Evolutionary conservation across 2,888 invertebrate species (phyloP), one percentile per base, ranked within the genome.

Genomic region (Pyrgus malvae): DNA sequence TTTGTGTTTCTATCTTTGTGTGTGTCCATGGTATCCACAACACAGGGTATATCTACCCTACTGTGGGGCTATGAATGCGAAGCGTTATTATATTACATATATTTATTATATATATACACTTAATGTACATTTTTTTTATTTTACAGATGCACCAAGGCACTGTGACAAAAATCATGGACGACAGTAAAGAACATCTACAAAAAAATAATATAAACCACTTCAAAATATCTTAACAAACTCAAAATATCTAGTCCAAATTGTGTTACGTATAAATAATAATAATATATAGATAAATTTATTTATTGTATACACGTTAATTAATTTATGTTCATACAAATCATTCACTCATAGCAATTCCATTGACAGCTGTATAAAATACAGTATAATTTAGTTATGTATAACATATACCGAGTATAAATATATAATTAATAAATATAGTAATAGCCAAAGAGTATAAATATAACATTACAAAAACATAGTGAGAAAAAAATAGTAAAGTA

Each of bases 91-190:
- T n/a, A n/a, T n/a, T n/a, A n/a, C n/a, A n/a, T n/a, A n/a, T n/a
- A n/a, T n/a, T n/a, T 4, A 27, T 9, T 4, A 9, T 27, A 27
- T 27, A 27, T 27, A 8, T 4, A 8, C 3, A 21, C 3, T 7
- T 31, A 31, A 31, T 3, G 5, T 2, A 11, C 1, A 2, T 46
- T 11, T 53, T 56, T 62, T 57, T 54, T 57, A 59, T 50, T 40
- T 80, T 74, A n/a, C 76, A 83, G 83, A 58, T 57, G 51, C 55
- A 65, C 16, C 31, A 42, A 59, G 45, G 59, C 53, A 33, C 48
- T 59, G 48, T 62, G 51, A 65, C 55, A 59, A 61, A 62, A 75
- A 77, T 48, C 68, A 86, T 87, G 86, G 86, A 84, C 75, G 79
- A 71, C 48, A 66, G 57, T 53, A 35, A 21, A 40, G 45, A 53